phyloP scores from a whole-genome alignment of 2,888 invertebrate genomes.

The Gastrophysa polygoni region DNA sequence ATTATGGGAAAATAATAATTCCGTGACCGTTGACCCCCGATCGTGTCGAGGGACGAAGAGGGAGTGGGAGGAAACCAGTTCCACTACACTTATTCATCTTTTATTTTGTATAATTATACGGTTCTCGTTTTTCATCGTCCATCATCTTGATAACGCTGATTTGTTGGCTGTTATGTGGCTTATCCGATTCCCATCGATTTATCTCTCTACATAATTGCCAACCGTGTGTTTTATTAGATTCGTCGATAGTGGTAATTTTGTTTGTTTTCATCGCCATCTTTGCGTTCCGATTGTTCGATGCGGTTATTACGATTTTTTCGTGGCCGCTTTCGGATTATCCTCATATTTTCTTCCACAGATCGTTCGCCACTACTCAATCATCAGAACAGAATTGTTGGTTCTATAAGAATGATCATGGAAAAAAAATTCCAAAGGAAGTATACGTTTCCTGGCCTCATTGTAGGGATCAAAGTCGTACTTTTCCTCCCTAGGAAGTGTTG shows the following conservation, averaged over 20 bases:
- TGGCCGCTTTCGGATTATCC: background rate
- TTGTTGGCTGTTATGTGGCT: constrained; percentile 51
- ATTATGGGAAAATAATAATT: constrained; percentile 56
- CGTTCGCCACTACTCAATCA: background rate
- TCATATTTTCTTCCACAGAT: background rate
- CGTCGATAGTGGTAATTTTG: constrained; percentile 41
- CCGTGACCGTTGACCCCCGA: constrained; percentile 55
- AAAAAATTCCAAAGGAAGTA: no score
- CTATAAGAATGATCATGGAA: no score
- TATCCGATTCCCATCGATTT: constrained; percentile 52
- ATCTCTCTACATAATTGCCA: constrained; percentile 45
- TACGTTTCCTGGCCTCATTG: no score
- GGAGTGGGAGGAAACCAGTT: constrained; percentile 55
- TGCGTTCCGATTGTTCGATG: constrained; percentile 10
- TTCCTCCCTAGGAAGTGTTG: no score
- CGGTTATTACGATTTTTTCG: constrained; percentile 13
- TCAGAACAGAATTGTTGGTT: background rate
- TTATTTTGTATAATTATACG: constrained; percentile 54
- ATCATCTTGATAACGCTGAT: constrained; percentile 55
- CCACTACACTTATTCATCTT: constrained; percentile 41
- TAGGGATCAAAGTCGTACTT: no score
- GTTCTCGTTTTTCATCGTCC: constrained; percentile 57
- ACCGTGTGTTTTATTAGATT: constrained; percentile 42
- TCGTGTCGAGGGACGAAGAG: constrained; percentile 49
- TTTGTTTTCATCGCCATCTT: constrained; percentile 32